phyloP scores from a whole-genome alignment of 2,888 invertebrate species.

The Dryobota labecula region DNA sequence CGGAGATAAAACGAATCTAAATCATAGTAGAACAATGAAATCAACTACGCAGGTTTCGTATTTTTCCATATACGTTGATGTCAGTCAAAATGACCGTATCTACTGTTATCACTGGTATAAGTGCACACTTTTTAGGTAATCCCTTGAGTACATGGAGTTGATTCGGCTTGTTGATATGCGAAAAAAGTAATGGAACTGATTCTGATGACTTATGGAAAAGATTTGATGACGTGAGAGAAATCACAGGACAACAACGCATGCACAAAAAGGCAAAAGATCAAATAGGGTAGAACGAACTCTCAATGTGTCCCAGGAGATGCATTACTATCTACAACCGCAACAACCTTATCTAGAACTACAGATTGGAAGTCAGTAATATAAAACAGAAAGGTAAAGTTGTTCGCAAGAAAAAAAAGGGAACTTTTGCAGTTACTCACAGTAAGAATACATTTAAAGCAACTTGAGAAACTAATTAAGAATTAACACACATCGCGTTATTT shows the following conservation, averaged over 20 bases:
- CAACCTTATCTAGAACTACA: slow-evolving; percentile 8
- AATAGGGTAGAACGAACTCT: background rate
- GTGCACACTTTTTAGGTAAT: slow-evolving; percentile 56
- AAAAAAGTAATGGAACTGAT: slow-evolving; percentile 8
- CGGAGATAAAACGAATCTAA: slow-evolving; percentile 32
- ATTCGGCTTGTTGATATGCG: slow-evolving; percentile 22
- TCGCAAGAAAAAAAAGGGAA: slow-evolving; percentile 9
- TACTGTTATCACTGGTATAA: slow-evolving; percentile 51
- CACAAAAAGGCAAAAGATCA: background rate
- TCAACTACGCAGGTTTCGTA: slow-evolving; percentile 27
- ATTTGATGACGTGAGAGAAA: slow-evolving; percentile 2
- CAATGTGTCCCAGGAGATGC: slow-evolving; percentile 21
- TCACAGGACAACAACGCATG: background rate
- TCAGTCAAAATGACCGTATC: slow-evolving; percentile 61
- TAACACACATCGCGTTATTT: slow-evolving; percentile 42
- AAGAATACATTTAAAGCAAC: slow-evolving; percentile 15
- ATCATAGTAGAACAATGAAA: slow-evolving; percentile 38
- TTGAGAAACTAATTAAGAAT: slow-evolving; percentile 38
- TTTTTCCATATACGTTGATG: slow-evolving; percentile 54
- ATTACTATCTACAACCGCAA: slow-evolving; percentile 5
- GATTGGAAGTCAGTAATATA: background rate
- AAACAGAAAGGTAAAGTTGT: background rate
- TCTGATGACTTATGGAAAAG: background rate
- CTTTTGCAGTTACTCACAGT: background rate
- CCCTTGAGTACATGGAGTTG: slow-evolving; percentile 46